Evolutionary conservation across 2,113 vertebrate genomes (phyloP), one percentile per base, ranked within the genome.

Genomic region (Poeciliopsis prolifica): DNA sequence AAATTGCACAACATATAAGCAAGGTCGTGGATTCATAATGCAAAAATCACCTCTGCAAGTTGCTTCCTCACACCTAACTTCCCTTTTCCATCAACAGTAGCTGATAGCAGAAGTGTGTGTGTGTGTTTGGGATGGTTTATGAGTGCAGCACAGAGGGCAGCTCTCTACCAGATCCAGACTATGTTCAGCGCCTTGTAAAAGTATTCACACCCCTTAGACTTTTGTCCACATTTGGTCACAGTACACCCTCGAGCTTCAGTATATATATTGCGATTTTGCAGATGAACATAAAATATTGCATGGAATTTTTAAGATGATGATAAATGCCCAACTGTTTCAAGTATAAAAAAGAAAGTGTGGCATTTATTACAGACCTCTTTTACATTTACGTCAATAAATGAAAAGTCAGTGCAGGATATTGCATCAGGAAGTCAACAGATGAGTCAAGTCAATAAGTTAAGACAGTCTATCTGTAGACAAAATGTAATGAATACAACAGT

Each of bases 81-180:
- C 93, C 93, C 88, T 92, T 94, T 94, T 91, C 48, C 48, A 75
- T 74, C 74, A 91, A 88, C 85, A 86, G 89, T 79, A 82, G 69
- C 24, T 82, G 88, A 91, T 87, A 90, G 78, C 88, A 84, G 76
- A 74, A 22, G 78, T 79, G 65, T 79, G 58, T 70, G 74, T 48
- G 75, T 61, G 33, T 66, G 79, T 73, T 24, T 74, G 37, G 40
- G 29, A 19, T 40, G 44, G 64, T 71, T 48, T 64, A 35, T 51
- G 60, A 51, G 37, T 44, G 19, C 48, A n/a, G 13, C 15, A 61
- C 17, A 63, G 29, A 28, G 28, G 28, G 28, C 28, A 28, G 28
- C 28, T 28, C 28, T 28, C 40, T 30, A n/a, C 44, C 65, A 7
- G 61, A 62, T 66, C 44, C 33, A 10, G 29, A 65, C 51, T 51